A percentile compares a stretch with the other conserved stretches of the same genome.
Evolutionary conservation across 1,140 invertebrate species (phyloP).

Genomic region (Onthophagus taurus): DNA sequence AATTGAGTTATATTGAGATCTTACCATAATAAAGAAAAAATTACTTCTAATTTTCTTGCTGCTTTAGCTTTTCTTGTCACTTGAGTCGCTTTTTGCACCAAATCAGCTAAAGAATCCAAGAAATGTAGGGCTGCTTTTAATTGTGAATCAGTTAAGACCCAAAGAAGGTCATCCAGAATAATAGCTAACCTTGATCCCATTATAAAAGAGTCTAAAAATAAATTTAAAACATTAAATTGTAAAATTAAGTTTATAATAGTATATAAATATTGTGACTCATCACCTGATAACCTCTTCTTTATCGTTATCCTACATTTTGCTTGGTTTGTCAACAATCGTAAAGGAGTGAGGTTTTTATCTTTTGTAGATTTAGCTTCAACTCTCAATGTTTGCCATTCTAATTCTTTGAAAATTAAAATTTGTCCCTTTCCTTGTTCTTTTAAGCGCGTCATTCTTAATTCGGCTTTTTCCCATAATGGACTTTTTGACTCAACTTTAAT

Average conservation of each 20-base stretch:
- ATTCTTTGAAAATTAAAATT: constrained; percentile 93
- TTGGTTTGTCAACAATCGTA: constrained; percentile 89
- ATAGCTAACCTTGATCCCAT: constrained; percentile 86
- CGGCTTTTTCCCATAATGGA: constrained; percentile 75
- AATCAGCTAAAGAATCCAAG: constrained; percentile 76
- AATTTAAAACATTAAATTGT: not conserved
- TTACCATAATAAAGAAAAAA: constrained; percentile 1
- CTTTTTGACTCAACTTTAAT: constrained; percentile 88
- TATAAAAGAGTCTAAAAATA: constrained; percentile 77
- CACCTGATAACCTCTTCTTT: constrained; percentile 86
- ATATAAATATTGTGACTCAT: not conserved
- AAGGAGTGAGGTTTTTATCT: constrained; percentile 73
- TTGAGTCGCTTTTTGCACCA: constrained; percentile 76
- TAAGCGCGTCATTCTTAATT: constrained; percentile 79
- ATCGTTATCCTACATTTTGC: constrained; percentile 92
- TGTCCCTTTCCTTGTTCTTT: constrained; percentile 82
- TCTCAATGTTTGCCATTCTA: constrained; percentile 92
- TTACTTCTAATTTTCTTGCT: constrained; percentile 77
- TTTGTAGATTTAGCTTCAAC: constrained; percentile 85
- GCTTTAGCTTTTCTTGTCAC: constrained; percentile 80
- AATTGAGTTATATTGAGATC: too few relatives aligned
- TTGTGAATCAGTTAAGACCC: constrained; percentile 96
- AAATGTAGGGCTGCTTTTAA: constrained; percentile 91
- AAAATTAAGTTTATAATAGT: not conserved
- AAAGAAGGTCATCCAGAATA: constrained; percentile 92